phyloP scores from a whole-genome alignment of 1,140 invertebrate species.

The honey bee (Apis mellifera) region DNA sequence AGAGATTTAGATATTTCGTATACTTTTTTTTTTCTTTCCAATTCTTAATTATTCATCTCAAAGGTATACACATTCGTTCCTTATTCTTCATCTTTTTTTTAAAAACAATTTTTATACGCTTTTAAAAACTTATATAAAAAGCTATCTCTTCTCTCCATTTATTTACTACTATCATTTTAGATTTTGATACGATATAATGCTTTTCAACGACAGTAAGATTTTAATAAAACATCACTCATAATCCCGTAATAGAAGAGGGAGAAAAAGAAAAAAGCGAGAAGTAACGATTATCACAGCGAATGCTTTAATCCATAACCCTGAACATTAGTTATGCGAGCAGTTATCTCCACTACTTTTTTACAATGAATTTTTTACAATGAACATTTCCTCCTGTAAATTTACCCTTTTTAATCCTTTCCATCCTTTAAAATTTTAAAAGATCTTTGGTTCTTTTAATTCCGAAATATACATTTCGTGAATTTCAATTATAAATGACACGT shows the following conservation, averaged over 20 bases:
- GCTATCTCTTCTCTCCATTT: neutral
- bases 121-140: neutral
- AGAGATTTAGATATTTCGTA: too few relatives aligned
- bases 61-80: neutral
- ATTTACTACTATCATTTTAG: neutral
- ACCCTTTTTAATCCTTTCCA: slow-evolving; percentile 4
- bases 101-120: neutral
- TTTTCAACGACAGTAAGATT: neutral
- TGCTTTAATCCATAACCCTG: slow-evolving; percentile 32
- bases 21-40: too few relatives aligned
- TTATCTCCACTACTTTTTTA: slow-evolving; percentile 28
- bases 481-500: neutral
- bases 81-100: neutral
- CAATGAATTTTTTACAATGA: neutral
- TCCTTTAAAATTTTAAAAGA: neutral
- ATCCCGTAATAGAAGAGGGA: neutral
- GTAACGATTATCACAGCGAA: slow-evolving; percentile 4
- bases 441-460: too few relatives aligned
- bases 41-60: too few relatives aligned
- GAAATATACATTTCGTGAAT: neutral
- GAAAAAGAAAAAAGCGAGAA: neutral
- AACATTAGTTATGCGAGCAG: slow-evolving; percentile 26
- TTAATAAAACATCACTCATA: neutral
- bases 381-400: neutral
- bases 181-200: neutral